Evolutionary conservation across 2,113 vertebrate genomes (phyloP), one percentile per base, ranked within the genome.

Genomic region (Promerops cafer): DNA sequence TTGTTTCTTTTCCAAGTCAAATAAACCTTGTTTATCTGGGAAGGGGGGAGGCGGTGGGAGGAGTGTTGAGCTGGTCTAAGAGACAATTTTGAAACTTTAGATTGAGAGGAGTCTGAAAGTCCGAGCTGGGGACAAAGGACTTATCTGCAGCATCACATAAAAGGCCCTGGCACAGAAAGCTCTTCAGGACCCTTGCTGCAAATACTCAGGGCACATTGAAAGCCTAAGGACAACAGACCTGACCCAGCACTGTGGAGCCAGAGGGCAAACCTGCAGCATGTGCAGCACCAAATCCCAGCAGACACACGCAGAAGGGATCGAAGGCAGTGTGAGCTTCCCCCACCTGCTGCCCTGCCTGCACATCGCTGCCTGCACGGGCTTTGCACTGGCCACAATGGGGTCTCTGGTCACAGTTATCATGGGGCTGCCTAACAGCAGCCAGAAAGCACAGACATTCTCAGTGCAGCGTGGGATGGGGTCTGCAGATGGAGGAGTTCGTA

Each of bases 1-100:
- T 27, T 83, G 59, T 90, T 74, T 94, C 39, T 91, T 93, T 88
- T 90, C 93, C 94, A 96, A 96, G 85, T 86, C 30, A 95, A 96
- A 96, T 90, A 95, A 86, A 66, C 28, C 12, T 60, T 72, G 50
- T 93, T 92, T 93, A 61, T 93, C 54, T 40, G 31, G 24, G 64
- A 21, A 3, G 23, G 7, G 6, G 27, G 7, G 13, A 5, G 7
- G 6, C 6, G 10, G 7, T 50, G 9, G 30, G 26, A 70, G 70
- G 39, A 64, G 39, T 5, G 2, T 35, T 71, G 37, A 96, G 83
- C 37, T 71, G 28, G 47, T 94, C 76, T 0, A 14, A 83, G 64
- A 86, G 85, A 75, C 31, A 64, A 20, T 94, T 93, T 71, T 90
- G 94, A 95, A 96, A 89, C 28, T 80, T 88, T 75, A 93, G 72